Evolutionary conservation across 2,113 vertebrate genomes (phyloP).

Genomic region (Acrocephalus arundinaceus): DNA sequence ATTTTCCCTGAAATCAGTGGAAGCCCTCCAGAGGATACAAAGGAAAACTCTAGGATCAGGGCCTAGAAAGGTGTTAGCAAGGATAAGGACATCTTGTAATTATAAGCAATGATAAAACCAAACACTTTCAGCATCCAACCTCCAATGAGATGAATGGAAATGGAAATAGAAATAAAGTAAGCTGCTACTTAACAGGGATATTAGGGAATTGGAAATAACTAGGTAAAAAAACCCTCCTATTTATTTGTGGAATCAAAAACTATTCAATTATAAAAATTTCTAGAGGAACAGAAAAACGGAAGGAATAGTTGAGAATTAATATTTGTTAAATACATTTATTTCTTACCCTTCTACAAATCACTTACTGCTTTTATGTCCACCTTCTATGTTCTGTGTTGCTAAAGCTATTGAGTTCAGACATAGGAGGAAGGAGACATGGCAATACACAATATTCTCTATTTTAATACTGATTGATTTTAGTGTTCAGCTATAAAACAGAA

Average conservation of each 20-base stretch:
- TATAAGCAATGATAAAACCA: background rate
- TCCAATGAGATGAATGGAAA: background rate
- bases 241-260: background rate
- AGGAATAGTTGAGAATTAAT: background rate
- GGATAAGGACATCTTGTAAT: background rate
- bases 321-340: background rate
- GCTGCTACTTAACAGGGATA: background rate
- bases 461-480: background rate
- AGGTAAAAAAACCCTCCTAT: background rate
- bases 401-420: background rate
- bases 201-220: background rate
- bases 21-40: background rate
- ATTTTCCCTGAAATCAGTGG: background rate
- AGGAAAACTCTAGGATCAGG: background rate
- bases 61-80: background rate
- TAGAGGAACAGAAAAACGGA: background rate
- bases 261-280: background rate
- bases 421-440: background rate
- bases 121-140: background rate
- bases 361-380: background rate
- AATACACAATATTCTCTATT: background rate
- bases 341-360: background rate
- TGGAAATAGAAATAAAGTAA: background rate
- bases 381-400: background rate
- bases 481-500: background rate